phyloP scores from a whole-genome alignment of 2,797 vertebrate genomes.

The Dipus sagitta region DNA sequence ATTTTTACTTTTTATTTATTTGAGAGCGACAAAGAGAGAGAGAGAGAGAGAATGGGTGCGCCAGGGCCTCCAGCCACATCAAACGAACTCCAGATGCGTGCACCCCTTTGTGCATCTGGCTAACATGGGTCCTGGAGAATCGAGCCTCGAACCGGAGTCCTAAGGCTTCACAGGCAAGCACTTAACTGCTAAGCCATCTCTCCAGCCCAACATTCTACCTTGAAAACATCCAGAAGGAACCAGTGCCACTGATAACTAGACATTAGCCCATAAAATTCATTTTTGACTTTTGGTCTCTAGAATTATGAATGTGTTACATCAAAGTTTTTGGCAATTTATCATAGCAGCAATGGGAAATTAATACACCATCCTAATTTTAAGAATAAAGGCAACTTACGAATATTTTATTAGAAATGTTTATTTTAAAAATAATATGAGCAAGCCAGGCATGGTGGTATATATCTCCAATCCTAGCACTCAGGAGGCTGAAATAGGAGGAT shows the following conservation, averaged over 20 bases:
- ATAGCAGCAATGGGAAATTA: slow-evolving; percentile 8
- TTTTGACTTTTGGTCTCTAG: not conserved
- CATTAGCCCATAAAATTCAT: not conserved
- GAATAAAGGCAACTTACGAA: slow-evolving; percentile 28
- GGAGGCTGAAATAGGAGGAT: not conserved
- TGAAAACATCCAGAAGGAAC: not conserved
- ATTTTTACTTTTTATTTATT: too few species aligned
- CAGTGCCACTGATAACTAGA: not conserved
- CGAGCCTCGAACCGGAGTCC: too few species aligned
- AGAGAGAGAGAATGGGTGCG: too few species aligned
- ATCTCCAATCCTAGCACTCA: not conserved
- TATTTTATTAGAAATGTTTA: slow-evolving; percentile 76
- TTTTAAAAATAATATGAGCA: not conserved
- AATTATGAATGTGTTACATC: not conserved
- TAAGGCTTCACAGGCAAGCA: too few species aligned
- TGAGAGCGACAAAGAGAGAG: too few species aligned
- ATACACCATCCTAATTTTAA: not conserved
- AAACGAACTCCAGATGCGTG: too few species aligned
- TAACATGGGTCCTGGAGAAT: too few species aligned
- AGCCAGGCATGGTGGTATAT: not conserved
- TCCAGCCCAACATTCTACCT: not conserved
- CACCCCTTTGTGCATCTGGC: too few species aligned
- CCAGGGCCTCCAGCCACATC: too few species aligned
- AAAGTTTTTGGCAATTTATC: not conserved
- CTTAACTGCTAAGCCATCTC: too few species aligned